A percentile compares a stretch with the other conserved stretches of the same genome.
phyloP scores from a whole-genome alignment of 2,888 invertebrate species.

The Chesias legatella region DNA sequence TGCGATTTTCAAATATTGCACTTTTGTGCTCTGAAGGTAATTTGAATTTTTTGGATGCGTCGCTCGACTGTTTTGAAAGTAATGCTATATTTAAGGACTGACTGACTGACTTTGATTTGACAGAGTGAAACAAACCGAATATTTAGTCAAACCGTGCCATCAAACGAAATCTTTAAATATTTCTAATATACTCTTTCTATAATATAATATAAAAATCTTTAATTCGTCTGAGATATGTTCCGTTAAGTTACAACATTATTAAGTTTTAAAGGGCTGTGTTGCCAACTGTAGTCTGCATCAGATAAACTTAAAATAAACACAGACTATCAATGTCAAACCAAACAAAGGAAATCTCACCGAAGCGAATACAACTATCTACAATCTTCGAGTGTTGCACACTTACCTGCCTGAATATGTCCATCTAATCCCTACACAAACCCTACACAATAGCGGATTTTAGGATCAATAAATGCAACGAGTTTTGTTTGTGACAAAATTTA shows the following conservation, averaged over 20 bases:
- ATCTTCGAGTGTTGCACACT: conserved; percentile 39
- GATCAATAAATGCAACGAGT: conserved; percentile 53
- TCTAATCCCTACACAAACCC: conserved; percentile 66
- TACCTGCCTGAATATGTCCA: conserved; percentile 66
- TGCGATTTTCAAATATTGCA: not conserved
- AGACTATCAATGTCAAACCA: conserved; percentile 7
- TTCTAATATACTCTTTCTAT: no score
- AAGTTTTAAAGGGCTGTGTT: no score
- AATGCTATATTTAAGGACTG: no score
- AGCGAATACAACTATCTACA: conserved; percentile 42
- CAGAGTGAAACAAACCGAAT: no score
- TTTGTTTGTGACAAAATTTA: conserved; percentile 66
- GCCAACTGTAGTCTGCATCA: conserved; percentile 7
- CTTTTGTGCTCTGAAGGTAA: conserved; percentile 1
- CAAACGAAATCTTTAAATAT: no score
- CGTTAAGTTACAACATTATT: no score
- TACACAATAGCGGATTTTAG: conserved; percentile 54
- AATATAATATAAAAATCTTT: no score
- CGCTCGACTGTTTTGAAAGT: no score
- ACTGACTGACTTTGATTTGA: no score
- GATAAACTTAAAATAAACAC: conserved; percentile 20
- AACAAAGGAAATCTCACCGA: conserved; percentile 45
- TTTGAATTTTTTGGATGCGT: not conserved
- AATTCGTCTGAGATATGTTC: no score
- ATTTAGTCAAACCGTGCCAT: no score